These are phyloP conservation scores for Oxyruncus cristatus DNA, from an alignment of 2,113 vertebrate genomes.

Conservation along the genomic window DNA sequence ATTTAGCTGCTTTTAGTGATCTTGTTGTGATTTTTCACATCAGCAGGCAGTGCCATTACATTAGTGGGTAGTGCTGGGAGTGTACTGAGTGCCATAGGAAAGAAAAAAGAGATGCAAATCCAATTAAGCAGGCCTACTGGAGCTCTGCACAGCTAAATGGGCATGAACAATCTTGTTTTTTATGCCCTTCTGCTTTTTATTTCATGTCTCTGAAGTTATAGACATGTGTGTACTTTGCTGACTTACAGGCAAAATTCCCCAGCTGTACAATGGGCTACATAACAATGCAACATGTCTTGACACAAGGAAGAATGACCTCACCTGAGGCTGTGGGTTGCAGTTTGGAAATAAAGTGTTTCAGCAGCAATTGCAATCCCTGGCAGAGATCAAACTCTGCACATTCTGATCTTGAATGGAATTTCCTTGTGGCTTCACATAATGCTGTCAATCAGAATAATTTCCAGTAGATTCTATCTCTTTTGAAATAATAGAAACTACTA, in stretches of 20 bases:
- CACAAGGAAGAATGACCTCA: constrained; percentile 18
- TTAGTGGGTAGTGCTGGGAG: neutral
- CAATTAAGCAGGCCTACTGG: neutral
- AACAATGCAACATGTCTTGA: neutral
- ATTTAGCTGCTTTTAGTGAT: neutral
- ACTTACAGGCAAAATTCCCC: neutral
- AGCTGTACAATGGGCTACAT: neutral
- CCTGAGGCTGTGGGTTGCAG: neutral
- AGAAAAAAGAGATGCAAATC: neutral
- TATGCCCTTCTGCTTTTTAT: neutral
- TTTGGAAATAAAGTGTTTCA: constrained; percentile 35
- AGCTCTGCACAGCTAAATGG: neutral
- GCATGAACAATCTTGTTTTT: neutral
- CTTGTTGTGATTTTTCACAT: neutral
- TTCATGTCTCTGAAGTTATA: neutral
- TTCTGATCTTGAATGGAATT: neutral
- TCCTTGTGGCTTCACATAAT: neutral
- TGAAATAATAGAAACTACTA: neutral
- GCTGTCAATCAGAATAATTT: neutral
- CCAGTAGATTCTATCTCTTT: neutral
- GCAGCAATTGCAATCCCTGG: neutral
- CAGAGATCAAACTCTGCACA: neutral
- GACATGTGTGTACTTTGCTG: neutral
- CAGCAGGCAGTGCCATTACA: neutral
- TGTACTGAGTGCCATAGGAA: neutral